Conservation (phyloP, 2,113 vertebrate species). For the Amblyopsis rosae region DNA sequence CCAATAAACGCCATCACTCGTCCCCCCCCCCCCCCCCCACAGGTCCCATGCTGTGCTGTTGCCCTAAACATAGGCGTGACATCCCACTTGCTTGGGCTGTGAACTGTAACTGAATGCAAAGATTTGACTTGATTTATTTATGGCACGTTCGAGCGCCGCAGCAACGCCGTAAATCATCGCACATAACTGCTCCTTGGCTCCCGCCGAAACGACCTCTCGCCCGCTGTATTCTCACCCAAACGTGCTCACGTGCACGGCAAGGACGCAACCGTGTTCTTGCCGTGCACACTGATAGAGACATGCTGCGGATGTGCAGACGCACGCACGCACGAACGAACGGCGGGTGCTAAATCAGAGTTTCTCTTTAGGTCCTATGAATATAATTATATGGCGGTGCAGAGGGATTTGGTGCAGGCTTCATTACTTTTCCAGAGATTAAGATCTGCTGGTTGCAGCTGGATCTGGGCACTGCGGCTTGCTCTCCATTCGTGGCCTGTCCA, state of each 20-base stretch:
- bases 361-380: constrained; percentile 68
- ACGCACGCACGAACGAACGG: constrained; percentile 12
- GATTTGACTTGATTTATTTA: not conserved
- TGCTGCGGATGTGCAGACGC: constrained; percentile 6
- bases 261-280: constrained; percentile 4
- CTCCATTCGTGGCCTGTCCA: constrained; percentile 44
- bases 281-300: constrained; percentile 14
- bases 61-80: too few relatives aligned
- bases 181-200: constrained; percentile 1
- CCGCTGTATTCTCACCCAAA: not conserved
- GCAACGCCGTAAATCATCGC: not conserved
- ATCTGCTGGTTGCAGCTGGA: constrained; percentile 71
- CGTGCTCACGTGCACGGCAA: not conserved
- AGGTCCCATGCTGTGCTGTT: not conserved
- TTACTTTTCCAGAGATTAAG: constrained; percentile 67
- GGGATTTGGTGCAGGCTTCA: constrained; percentile 69
- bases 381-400: constrained; percentile 67
- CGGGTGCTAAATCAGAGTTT: constrained; percentile 51
- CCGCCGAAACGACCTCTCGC: not conserved
- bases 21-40: not conserved
- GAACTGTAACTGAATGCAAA: too few relatives aligned
- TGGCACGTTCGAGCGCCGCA: not conserved
- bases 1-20: not conserved
- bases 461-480: constrained; percentile 53
- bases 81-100: not conserved